Evolutionary conservation across 2,113 vertebrate genomes (phyloP).

Genomic region (Gnathonemus echidnorhynchus): DNA sequence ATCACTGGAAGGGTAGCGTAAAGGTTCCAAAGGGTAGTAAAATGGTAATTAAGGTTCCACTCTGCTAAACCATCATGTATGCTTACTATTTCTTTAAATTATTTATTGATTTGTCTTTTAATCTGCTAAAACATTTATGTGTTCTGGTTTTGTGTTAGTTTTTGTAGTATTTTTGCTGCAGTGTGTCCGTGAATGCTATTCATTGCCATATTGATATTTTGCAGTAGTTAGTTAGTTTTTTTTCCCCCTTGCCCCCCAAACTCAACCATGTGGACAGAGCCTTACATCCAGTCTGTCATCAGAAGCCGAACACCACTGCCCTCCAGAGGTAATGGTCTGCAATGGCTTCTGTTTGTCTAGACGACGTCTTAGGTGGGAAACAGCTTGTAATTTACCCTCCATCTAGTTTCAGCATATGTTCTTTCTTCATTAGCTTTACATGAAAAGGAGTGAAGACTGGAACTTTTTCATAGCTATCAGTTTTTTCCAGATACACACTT

Average conservation of each 20-base stretch:
- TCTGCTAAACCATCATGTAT: background rate
- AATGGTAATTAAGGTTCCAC: background rate
- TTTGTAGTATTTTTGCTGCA: background rate
- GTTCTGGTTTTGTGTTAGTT: background rate
- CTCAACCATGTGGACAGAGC: background rate
- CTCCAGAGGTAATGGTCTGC: constrained; percentile 1
- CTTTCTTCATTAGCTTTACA: background rate
- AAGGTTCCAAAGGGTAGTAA: background rate
- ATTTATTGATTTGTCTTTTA: background rate
- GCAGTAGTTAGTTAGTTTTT: background rate
- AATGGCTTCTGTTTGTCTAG: background rate
- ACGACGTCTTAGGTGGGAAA: background rate
- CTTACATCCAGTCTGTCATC: background rate
- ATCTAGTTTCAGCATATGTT: background rate
- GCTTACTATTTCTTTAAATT: background rate
- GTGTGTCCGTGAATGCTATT: background rate
- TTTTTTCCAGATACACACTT: background rate
- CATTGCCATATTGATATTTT: background rate
- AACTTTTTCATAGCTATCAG: background rate
- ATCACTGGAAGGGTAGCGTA: background rate
- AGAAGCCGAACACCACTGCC: background rate
- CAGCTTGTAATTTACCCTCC: background rate
- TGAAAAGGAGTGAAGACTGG: background rate
- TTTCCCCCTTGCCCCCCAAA: background rate
- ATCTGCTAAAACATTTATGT: background rate